A percentile compares a stretch with the other conserved stretches of the same genome.
Evolutionary conservation across 2,888 invertebrate species (phyloP).

Genomic region (Nomada flava): DNA sequence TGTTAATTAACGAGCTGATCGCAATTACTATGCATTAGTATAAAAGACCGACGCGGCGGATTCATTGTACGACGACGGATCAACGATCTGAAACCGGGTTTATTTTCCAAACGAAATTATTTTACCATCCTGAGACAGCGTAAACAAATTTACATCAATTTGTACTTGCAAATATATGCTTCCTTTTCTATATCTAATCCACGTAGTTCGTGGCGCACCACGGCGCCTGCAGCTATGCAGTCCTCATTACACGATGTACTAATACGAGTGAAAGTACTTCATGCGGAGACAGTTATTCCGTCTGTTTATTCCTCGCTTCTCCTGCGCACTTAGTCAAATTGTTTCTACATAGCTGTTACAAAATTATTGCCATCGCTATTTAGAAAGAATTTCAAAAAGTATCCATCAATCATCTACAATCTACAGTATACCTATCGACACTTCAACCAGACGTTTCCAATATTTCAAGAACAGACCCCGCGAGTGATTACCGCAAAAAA

Average conservation of each 20-base stretch:
- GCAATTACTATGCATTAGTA: slow-evolving; percentile 8
- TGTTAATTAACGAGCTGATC: slow-evolving; percentile 36
- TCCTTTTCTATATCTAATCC: slow-evolving; percentile 24
- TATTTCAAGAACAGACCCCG: neutral
- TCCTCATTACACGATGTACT: slow-evolving; percentile 23
- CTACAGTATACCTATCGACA: no score
- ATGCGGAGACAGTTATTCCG: slow-evolving; percentile 17
- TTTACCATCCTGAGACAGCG: neutral
- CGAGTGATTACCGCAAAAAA: neutral
- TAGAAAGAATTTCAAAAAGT: no score
- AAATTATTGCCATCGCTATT: no score
- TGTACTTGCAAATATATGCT: slow-evolving; percentile 4
- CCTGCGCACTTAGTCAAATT: slow-evolving; percentile 2
- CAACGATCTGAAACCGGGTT: neutral
- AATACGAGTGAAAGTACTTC: slow-evolving; percentile 34
- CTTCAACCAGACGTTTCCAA: neutral
- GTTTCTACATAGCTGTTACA: neutral
- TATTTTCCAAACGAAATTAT: neutral
- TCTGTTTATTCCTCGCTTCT: neutral
- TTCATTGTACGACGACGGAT: no score
- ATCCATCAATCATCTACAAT: no score
- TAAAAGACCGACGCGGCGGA: no score
- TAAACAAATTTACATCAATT: slow-evolving; percentile 44
- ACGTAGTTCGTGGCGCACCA: neutral
- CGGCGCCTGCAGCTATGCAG: slow-evolving; percentile 24